Evolutionary conservation across 1,140 invertebrate species (phyloP).

Genomic region (Panagrolaimus sp.): DNA sequence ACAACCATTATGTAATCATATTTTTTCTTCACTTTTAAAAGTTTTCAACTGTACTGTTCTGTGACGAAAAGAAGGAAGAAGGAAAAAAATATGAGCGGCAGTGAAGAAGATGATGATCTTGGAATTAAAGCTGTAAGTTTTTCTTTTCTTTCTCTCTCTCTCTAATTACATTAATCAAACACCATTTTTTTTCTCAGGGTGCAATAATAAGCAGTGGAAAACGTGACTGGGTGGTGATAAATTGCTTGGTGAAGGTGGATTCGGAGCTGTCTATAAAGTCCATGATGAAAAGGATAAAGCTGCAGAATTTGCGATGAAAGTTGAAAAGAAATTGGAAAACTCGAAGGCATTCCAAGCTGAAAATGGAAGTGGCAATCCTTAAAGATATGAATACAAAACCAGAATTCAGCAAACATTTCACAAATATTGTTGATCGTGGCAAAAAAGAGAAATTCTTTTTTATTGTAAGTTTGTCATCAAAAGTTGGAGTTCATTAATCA

Average conservation of each 20-base stretch:
- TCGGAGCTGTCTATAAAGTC: conserved; percentile 20
- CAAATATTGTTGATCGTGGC: conserved; percentile 22
- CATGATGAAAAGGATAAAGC: background rate
- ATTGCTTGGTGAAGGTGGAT: conserved; percentile 21
- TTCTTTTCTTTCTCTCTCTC: too few relatives aligned
- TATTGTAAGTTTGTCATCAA: too few relatives aligned
- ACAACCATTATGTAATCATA: too few relatives aligned
- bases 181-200: background rate
- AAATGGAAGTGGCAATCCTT: conserved; percentile 26
- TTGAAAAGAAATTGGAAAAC: conserved; percentile 28
- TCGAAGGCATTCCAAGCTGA: conserved; percentile 21
- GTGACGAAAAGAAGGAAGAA: too few relatives aligned
- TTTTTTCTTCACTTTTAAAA: background rate
- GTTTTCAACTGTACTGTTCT: too few relatives aligned
- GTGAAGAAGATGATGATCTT: background rate
- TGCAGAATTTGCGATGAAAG: conserved; percentile 25
- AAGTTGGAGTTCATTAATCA: too few relatives aligned
- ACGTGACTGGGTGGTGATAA: conserved; percentile 15
- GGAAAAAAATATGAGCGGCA: background rate
- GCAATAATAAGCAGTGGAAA: conserved; percentile 12
- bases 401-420: conserved; percentile 19
- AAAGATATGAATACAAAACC: conserved; percentile 16
- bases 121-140: background rate
- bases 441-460: conserved; percentile 21
- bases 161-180: too few relatives aligned